Percentiles rank a stretch among this genome's conserved stretches.
These are phyloP conservation scores for Serrognathus titanus DNA, from an alignment of 2,888 invertebrate species.

Conservation along the genomic window DNA sequence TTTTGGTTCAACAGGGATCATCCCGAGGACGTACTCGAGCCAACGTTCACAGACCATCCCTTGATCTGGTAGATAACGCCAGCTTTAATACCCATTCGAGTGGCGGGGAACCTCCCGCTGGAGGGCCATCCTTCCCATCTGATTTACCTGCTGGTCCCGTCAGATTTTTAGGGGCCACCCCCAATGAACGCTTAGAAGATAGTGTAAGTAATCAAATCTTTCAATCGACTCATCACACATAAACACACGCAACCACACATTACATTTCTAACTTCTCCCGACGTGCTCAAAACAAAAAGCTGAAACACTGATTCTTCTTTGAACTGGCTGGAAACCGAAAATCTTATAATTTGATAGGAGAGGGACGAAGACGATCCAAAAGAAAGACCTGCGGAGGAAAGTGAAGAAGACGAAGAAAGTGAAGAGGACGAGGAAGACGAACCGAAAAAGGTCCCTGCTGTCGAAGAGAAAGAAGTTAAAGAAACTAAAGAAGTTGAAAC, in stretches of 20 bases:
- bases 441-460: conserved; percentile 31
- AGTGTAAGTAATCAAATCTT: conserved; percentile 26
- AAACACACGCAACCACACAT: not conserved
- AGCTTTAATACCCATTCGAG: conserved; percentile 73
- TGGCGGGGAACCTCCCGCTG: conserved; percentile 47
- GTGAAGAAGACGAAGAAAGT: conserved; percentile 15
- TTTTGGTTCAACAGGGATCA: conserved; percentile 4
- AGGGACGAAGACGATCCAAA: not conserved
- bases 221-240: not conserved
- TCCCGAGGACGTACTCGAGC: conserved; percentile 54
- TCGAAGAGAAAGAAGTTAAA: conserved; percentile 36
- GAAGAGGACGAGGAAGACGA: conserved; percentile 41
- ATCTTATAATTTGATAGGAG: conserved; percentile 3
- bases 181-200: conserved; percentile 51
- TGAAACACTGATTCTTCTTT: not conserved
- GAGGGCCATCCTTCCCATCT: conserved; percentile 56
- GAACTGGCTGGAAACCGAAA: not conserved
- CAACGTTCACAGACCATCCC: conserved; percentile 68
- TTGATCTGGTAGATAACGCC: conserved; percentile 77
- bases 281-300: not conserved
- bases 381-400: not conserved
- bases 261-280: not conserved
- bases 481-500: conserved; percentile 18
- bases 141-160: conserved; percentile 55
- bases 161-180: conserved; percentile 58